A percentile compares a stretch with the other conserved stretches of the same genome.
These are phyloP conservation scores for Ophiothrix spiculata DNA, from an alignment of 35 echinoderm and acorn worm genomes.

Conservation along the genomic window DNA sequence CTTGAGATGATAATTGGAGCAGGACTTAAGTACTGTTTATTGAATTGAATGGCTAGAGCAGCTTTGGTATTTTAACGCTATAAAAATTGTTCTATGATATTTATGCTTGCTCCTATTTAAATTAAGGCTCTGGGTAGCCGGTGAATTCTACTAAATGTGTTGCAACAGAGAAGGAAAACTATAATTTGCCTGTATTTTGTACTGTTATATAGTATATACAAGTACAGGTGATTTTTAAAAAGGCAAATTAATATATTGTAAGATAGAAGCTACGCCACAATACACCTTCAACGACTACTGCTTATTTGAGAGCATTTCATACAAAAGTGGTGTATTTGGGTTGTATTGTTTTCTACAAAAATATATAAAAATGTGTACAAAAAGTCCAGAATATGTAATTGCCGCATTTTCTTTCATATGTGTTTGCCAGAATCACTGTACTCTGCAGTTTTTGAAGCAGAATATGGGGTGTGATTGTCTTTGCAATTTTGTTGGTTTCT, in stretches of 20 bases:
- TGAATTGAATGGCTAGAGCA: no score
- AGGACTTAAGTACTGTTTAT: no score
- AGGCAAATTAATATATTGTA: background rate
- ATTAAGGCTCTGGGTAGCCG: background rate
- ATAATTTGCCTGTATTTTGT: constrained; percentile 13
- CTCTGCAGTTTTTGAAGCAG: background rate
- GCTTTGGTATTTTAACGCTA: constrained; percentile 5
- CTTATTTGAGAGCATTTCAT: background rate
- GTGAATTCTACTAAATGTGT: background rate
- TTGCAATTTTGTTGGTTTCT: constrained; percentile 4
- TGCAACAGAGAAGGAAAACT: background rate
- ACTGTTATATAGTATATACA: no score
- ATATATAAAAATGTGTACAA: background rate
- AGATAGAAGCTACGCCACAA: background rate
- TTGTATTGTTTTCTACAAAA: background rate
- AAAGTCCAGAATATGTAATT: background rate
- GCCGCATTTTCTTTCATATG: constrained; percentile 8
- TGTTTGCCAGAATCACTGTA: background rate
- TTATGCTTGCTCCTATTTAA: constrained; percentile 16
- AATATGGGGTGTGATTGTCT: background rate
- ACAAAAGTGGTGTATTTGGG: background rate
- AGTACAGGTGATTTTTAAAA: background rate
- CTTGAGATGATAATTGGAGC: no score
- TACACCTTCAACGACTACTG: background rate
- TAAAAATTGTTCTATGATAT: background rate